Evolutionary conservation across 2,888 invertebrate genomes (phyloP), one percentile per base, ranked within the genome.

Genomic region (Cephus sareptanus): DNA sequence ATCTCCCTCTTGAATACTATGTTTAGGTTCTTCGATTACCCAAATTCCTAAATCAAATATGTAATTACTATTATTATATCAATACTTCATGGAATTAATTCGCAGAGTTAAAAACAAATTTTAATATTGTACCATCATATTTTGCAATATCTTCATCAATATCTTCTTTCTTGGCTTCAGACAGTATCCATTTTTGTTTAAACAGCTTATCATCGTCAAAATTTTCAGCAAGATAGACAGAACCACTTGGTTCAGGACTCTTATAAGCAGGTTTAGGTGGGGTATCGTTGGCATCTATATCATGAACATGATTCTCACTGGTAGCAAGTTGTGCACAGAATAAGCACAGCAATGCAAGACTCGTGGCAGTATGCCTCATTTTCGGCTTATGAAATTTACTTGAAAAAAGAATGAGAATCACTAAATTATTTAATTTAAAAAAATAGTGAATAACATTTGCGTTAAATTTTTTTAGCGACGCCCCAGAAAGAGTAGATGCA

Each of bases 121-220:
- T 9, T 56, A 23, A 23, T 34, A 68, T 34, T 69, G 23, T 93
- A 88, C 98, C 99, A 92, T 99, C 98, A 92, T 99, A 99, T 92
- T 98, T 98, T 15, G 98, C 96, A 80, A 98, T 96, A 82, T 96
- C 95, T 81, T 98, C 98, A 84, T 98, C 97, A 1, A 93, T 94
- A 76, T 94, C 95, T 83, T 98, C 97, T 91, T 99, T 99, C 91
- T 97, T 98, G 1, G 99, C 97, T 89, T 96, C 94, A 0, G 99
- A 99, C 83, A 95, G 93, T 1, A 97, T 93, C 99, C 99, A 99
- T 75, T 93, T 94, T 86, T 95, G 95, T 75, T 94, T 94, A 85
- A 97, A 97, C 30, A 93, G 92, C 13, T 93, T 93, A 69, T 92
- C 90, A 89, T 97, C 94, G 91, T 98, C 98, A 92, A 98, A 98